Evolutionary conservation across 2,797 vertebrate species (phyloP).

Genomic region (Phalanger gymnotis): DNA sequence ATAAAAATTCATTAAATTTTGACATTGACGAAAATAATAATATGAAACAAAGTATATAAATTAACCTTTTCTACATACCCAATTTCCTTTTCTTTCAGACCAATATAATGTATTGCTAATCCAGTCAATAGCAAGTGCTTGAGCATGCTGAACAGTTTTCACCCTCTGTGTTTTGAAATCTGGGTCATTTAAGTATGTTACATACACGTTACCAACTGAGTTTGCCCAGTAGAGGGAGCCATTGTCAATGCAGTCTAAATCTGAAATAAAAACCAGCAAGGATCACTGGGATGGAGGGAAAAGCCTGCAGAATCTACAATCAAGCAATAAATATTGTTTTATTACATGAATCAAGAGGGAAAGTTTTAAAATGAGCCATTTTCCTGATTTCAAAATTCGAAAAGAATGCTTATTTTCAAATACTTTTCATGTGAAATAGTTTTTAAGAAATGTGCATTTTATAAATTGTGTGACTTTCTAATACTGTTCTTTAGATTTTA

Average conservation of each 20-base stretch:
- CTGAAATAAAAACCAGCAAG: constrained; percentile 49
- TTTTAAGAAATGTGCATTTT: neutral
- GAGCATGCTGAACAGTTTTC: neutral
- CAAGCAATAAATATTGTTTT: neutral
- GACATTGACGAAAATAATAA: neutral
- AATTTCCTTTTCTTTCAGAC: constrained; percentile 38
- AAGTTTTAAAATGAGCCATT: neutral
- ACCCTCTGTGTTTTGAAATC: constrained; percentile 14
- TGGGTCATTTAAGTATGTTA: neutral
- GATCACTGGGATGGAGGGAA: neutral
- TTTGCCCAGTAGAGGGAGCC: constrained; percentile 75
- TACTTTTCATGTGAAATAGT: neutral
- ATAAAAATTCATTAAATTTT: neutral
- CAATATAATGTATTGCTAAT: neutral
- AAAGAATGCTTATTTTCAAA: neutral
- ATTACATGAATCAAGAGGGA: neutral
- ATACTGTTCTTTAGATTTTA: neutral
- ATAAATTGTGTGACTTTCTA: neutral
- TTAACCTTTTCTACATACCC: fast-evolving
- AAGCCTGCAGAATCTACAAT: neutral
- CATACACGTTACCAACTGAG: neutral
- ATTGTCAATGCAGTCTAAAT: constrained; percentile 69
- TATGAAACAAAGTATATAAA: constrained; percentile 20
- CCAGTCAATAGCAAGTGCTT: constrained; percentile 1
- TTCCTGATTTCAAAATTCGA: neutral